Evolutionary conservation across 1,140 invertebrate species (phyloP).

Genomic region (Choristoneura fumiferana): DNA sequence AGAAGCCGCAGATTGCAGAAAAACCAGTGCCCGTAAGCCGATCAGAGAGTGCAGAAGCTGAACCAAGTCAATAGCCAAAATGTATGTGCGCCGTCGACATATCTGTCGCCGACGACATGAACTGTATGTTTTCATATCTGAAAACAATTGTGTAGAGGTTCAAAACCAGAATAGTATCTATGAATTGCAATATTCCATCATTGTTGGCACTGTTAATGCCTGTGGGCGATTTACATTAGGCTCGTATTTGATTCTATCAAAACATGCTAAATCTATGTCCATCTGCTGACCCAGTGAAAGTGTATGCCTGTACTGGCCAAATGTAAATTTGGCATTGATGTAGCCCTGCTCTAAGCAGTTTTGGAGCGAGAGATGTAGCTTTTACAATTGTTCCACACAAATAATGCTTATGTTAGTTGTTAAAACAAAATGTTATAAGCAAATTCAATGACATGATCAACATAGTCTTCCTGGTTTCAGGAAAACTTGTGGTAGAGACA

Average conservation of each 20-base stretch:
- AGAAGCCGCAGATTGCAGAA: conserved; percentile 46
- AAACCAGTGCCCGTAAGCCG: conserved; percentile 48
- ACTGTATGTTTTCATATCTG: conserved; percentile 67
- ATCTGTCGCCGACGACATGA: conserved; percentile 42
- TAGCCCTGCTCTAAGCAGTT: conserved; percentile 1
- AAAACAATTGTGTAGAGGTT: conserved; percentile 59
- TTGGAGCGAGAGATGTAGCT: conserved; percentile 4
- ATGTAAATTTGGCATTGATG: not conserved
- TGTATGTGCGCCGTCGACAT: conserved; percentile 41
- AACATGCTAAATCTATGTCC: no score
- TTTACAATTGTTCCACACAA: not conserved
- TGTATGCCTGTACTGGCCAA: no score
- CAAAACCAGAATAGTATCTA: conserved; percentile 19
- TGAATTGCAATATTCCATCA: conserved; percentile 5
- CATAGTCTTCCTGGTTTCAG: no score
- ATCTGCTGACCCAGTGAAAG: no score
- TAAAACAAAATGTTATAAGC: no score
- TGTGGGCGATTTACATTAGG: no score
- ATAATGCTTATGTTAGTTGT: no score
- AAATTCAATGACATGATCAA: no score
- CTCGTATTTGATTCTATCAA: no score
- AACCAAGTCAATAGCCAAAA: conserved; percentile 66
- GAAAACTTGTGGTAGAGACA: no score
- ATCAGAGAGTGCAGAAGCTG: conserved; percentile 52
- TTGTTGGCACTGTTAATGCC: not conserved